Conservation (phyloP, 2,113 vertebrate genomes). For the Terrapene triunguis region DNA sequence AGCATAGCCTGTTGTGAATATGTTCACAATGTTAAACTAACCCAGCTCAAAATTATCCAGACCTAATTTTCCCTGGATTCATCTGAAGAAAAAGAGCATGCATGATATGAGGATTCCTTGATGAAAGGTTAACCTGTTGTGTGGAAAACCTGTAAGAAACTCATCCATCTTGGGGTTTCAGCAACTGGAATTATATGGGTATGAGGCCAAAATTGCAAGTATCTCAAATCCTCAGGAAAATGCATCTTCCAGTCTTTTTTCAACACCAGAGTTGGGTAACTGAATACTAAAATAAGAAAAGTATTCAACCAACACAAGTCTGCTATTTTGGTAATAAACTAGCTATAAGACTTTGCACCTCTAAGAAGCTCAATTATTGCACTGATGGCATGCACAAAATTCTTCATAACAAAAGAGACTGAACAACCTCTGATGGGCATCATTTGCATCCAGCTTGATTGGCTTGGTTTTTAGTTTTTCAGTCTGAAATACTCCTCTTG, state of each 20-base stretch:
- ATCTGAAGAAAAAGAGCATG: not conserved
- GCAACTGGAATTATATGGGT: not conserved
- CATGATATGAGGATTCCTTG: rapidly evolving
- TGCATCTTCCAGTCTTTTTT: not conserved
- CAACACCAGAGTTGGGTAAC: not conserved
- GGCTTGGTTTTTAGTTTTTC: not conserved
- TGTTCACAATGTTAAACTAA: not conserved
- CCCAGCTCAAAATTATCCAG: not conserved
- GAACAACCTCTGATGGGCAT: not conserved
- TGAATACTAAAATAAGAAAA: not conserved
- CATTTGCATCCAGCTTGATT: rapidly evolving
- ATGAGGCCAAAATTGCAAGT: not conserved
- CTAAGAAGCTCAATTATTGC: not conserved
- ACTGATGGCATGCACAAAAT: not conserved
- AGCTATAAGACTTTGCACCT: not conserved
- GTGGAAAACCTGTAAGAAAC: not conserved
- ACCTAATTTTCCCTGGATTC: not conserved
- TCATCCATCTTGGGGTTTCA: not conserved
- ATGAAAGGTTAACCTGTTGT: not conserved
- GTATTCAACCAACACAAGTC: not conserved
- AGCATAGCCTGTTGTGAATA: rapidly evolving
- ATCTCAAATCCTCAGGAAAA: rapidly evolving
- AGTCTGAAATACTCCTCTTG: not conserved
- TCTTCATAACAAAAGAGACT: not conserved
- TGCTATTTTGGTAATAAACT: not conserved